Percentiles rank a stretch among this genome's conserved stretches.
phyloP scores from a whole-genome alignment of 2,113 vertebrate species.

The Cyanistes caeruleus region DNA sequence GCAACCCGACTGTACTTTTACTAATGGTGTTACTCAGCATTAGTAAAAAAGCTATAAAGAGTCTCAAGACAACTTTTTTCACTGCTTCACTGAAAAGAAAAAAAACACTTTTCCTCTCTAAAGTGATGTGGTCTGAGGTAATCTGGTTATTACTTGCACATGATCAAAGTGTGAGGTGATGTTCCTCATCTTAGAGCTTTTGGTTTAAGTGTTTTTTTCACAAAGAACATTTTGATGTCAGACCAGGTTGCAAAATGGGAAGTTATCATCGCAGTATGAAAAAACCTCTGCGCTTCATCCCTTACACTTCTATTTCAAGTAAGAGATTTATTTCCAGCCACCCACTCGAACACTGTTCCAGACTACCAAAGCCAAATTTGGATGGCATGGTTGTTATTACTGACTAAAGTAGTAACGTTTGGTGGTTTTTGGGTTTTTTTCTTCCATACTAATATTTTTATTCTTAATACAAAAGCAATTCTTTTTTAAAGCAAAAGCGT shows the following conservation, averaged over 20 bases:
- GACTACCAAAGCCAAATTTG: neutral
- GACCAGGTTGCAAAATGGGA: neutral
- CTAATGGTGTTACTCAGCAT: neutral
- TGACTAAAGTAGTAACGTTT: neutral
- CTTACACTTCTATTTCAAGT: neutral
- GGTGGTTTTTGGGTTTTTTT: fast-evolving
- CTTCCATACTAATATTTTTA: neutral
- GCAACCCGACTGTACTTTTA: neutral
- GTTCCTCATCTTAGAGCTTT: neutral
- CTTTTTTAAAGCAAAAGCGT: neutral
- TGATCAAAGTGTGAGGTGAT: neutral
- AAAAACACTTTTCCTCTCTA: neutral
- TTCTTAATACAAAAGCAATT: neutral
- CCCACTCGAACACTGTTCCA: neutral
- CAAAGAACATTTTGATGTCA: neutral
- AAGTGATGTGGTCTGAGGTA: neutral
- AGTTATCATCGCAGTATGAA: fast-evolving
- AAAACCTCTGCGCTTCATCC: neutral
- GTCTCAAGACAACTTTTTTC: conserved; percentile 44
- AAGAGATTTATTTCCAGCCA: neutral
- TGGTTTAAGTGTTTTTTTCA: neutral
- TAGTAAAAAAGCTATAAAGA: conserved; percentile 62
- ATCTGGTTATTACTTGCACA: neutral
- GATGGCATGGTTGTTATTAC: neutral
- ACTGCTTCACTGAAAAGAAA: conserved; percentile 47